Evolutionary conservation across 2,113 vertebrate species (phyloP).

Genomic region (Amia ocellicauda): DNA sequence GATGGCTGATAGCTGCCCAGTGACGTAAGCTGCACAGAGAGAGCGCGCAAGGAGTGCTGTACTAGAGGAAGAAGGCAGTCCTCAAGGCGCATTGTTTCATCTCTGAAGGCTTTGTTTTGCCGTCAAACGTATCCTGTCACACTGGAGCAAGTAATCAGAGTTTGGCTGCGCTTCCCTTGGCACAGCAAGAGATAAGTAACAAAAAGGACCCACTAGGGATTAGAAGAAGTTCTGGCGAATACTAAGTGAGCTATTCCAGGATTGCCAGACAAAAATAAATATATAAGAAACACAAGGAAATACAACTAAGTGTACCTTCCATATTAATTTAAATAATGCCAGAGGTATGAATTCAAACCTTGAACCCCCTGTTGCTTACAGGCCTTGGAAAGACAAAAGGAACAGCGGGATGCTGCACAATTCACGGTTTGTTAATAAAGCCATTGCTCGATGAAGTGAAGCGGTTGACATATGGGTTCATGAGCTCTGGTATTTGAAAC

Average conservation of each 20-base stretch:
- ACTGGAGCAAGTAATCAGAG: slow-evolving; percentile 1
- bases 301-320: neutral
- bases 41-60: too few relatives aligned
- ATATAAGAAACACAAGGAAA: neutral
- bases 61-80: too few relatives aligned
- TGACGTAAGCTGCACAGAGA: too few relatives aligned
- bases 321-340: neutral
- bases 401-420: too few relatives aligned
- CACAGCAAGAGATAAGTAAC: neutral
- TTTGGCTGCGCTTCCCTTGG: slow-evolving; percentile 1
- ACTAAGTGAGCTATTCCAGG: slow-evolving; percentile 1
- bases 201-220: neutral
- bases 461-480: too few relatives aligned
- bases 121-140: neutral
- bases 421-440: too few relatives aligned
- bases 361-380: neutral
- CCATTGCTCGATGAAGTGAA: too few relatives aligned
- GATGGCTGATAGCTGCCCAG: too few relatives aligned
- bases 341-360: neutral
- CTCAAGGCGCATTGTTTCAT: neutral
- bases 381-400: neutral
- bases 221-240: neutral
- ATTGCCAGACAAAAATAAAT: neutral
- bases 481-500: too few relatives aligned
- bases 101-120: neutral